Evolutionary conservation across 1,140 invertebrate genomes (phyloP), one percentile per base, ranked within the genome.

Genomic region (Meteorus sp.): DNA sequence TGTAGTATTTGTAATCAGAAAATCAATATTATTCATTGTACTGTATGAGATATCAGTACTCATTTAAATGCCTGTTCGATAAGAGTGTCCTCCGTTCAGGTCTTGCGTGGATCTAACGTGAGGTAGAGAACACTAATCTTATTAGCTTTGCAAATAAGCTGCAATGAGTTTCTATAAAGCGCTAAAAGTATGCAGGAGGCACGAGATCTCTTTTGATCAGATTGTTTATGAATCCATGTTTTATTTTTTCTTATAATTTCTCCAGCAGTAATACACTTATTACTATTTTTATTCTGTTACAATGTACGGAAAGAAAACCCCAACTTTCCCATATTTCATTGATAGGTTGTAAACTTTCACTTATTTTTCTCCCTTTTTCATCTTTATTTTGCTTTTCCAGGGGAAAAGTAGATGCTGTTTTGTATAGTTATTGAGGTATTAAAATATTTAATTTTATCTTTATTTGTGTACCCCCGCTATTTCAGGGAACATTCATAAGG

Each of bases 31-130:
- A 41, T 39, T 20, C 15, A 22, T 17, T 55, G 15, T 54, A 20
- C 6, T 48, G 20, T 62, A 48, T 66, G 41, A 29, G 4, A 5
- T 25, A 11, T 2, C 23, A 25, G 19, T 45, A 56, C 68, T 53
- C 61, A 57, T 67, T n/a, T n/a, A n/a, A n/a, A 62, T 57, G 67
- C 66, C 59, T 67, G 43, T 59, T 63, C 67, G 60, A 67, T 72
- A 67, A 67, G 70, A 60, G 69, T 74, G 45, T 73, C 69, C 67
- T 72, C 68, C 67, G 64, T 70, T 72, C 62, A 76, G 74, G 73
- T 76, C 72, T 76, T 72, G 72, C 74, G 68, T 74, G 74, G 72
- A 75, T 76, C 61, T 75, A 74, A 66, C 71, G 65, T 65, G 66
- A 73, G 73, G 71, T 75, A 75, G 72, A 74, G 66, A 63, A 66